Evolutionary conservation across 92 coral and sea anemone genomes (phyloP).

Genomic region (Porites cylindrica): DNA sequence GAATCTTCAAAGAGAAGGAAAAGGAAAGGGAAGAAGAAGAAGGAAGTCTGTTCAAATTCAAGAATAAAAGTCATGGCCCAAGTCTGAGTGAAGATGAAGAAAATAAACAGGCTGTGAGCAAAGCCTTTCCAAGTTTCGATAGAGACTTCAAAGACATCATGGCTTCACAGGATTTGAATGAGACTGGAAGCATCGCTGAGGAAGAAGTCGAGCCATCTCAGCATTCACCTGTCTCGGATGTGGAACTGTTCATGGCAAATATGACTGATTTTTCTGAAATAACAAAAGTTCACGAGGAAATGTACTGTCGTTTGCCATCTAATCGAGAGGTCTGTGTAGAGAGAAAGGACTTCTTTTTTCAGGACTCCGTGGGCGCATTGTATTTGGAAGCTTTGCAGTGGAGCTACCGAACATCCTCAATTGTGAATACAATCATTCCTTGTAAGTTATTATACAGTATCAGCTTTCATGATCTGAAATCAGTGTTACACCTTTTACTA

Average conservation of each 20-base stretch:
- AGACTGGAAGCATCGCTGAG: not conserved
- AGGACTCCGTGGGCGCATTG: slow-evolving; percentile 36
- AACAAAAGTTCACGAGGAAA: slow-evolving; percentile 62
- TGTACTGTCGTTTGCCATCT: slow-evolving; percentile 60
- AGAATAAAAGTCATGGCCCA: slow-evolving; percentile 66
- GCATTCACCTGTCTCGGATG: slow-evolving; percentile 36
- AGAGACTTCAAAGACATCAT: slow-evolving; percentile 78
- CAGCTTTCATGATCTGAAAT: too few species aligned
- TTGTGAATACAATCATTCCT: slow-evolving; percentile 49
- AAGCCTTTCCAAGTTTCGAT: slow-evolving; percentile 90
- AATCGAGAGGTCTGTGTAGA: slow-evolving; percentile 25
- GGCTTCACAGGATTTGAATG: slow-evolving; percentile 51
- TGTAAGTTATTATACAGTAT: slow-evolving; percentile 4
- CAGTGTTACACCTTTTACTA: too few species aligned
- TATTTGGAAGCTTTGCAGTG: slow-evolving; percentile 60
- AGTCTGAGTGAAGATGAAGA: slow-evolving; percentile 76
- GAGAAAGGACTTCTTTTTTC: slow-evolving; percentile 7
- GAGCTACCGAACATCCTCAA: slow-evolving; percentile 78
- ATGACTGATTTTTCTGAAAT: slow-evolving; percentile 58
- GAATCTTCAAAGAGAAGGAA: slow-evolving; percentile 74
- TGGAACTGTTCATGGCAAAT: slow-evolving; percentile 65
- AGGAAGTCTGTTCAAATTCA: slow-evolving; percentile 83
- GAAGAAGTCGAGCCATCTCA: not conserved
- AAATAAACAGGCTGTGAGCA: slow-evolving; percentile 60
- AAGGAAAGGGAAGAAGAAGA: slow-evolving; percentile 82